A percentile compares a stretch with the other conserved stretches of the same genome.
Evolutionary conservation across 2,888 invertebrate species (phyloP).

Genomic region (Rutpela maculata): DNA sequence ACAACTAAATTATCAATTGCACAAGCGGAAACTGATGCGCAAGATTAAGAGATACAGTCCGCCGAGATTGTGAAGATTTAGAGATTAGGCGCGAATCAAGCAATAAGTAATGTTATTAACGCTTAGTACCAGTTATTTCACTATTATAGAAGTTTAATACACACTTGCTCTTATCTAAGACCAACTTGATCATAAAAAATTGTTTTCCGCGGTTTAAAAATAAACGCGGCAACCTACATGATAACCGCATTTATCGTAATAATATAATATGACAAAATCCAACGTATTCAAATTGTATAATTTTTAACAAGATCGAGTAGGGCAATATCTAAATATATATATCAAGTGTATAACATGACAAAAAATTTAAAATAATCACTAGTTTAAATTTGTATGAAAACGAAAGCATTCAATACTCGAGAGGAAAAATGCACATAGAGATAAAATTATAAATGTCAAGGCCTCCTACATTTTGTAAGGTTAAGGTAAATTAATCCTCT

Average conservation of each 20-base stretch:
- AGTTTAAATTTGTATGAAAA: not conserved
- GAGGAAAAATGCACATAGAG: not conserved
- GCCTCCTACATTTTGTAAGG: not conserved
- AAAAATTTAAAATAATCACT: not conserved
- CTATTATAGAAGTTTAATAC: not conserved
- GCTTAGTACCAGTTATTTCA: not conserved
- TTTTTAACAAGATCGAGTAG: no score
- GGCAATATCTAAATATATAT: no score
- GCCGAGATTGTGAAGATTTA: not conserved
- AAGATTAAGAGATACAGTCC: not conserved
- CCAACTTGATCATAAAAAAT: not conserved
- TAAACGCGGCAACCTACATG: not conserved
- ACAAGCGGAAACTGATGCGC: slow-evolving; percentile 21
- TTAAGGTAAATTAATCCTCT: not conserved
- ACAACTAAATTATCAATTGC: not conserved
- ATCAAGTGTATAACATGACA: no score
- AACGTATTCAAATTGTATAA: no score
- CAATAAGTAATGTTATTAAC: not conserved
- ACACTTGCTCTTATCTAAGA: not conserved
- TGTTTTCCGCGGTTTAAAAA: not conserved
- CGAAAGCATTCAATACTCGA: not conserved
- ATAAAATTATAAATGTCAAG: not conserved
- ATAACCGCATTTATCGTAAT: no score
- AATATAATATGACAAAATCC: no score
- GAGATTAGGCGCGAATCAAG: not conserved